These are phyloP conservation scores for Dendrocincla fuliginosa DNA, from an alignment of 2,797 vertebrate species.

Conservation along the genomic window DNA sequence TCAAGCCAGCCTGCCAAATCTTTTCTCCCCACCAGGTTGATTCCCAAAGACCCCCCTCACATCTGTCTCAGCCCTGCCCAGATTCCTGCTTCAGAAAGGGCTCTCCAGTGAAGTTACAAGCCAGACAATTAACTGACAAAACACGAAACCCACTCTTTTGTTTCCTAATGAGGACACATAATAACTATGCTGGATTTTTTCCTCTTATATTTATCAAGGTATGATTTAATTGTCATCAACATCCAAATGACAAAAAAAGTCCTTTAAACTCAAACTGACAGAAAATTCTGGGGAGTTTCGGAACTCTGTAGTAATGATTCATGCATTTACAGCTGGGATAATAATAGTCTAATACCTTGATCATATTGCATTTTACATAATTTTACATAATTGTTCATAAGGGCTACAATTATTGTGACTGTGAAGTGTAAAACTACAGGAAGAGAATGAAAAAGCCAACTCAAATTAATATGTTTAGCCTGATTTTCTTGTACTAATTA, in stretches of 20 bases:
- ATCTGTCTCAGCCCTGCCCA: background rate
- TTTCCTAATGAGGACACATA: constrained; percentile 64
- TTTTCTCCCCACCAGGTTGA: background rate
- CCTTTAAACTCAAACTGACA: background rate
- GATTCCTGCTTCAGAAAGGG: background rate
- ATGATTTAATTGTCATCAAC: constrained; percentile 68
- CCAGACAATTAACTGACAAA: constrained; percentile 58
- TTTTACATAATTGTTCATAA: constrained; percentile 67
- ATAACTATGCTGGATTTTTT: constrained; percentile 31
- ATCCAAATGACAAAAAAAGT: constrained; percentile 25
- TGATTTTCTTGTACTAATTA: constrained; percentile 62
- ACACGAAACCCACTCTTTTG: constrained; percentile 57
- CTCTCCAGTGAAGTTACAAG: background rate
- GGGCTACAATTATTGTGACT: constrained; percentile 54
- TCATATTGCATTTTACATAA: constrained; percentile 44
- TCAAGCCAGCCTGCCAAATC: background rate
- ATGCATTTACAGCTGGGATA: constrained; percentile 23
- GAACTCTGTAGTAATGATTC: constrained; percentile 27
- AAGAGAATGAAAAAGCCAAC: constrained; percentile 40
- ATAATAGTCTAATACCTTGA: constrained; percentile 55
- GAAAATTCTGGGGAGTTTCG: background rate
- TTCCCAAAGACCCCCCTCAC: background rate
- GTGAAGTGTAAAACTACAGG: constrained; percentile 55
- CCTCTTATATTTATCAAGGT: constrained; percentile 64
- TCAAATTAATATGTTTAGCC: constrained; percentile 28